A percentile compares a stretch with the other conserved stretches of the same genome.
Evolutionary conservation across 2,113 vertebrate species (phyloP).

Genomic region (Phoenicopterus ruber): DNA sequence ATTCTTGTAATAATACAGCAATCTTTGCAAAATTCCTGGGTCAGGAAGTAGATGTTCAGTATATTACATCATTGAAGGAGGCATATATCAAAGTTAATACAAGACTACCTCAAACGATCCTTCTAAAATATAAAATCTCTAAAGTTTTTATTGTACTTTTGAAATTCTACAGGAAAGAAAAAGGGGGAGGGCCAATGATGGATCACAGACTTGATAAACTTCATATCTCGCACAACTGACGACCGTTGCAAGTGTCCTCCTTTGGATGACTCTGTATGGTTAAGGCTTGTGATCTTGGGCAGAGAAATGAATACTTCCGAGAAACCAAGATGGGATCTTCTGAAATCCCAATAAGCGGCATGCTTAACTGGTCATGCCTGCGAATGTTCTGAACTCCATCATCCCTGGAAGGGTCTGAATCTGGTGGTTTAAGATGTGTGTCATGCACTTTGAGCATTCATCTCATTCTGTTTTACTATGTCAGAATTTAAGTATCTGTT

Average conservation of each 20-base stretch:
- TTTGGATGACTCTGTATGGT: background rate
- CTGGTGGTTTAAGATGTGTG: background rate
- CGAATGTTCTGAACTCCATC: background rate
- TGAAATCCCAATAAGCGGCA: background rate
- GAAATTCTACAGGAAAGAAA: background rate
- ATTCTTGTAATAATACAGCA: conserved; percentile 55
- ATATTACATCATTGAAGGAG: conserved; percentile 59
- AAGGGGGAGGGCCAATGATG: background rate
- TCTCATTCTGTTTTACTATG: background rate
- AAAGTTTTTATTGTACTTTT: background rate
- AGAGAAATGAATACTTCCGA: background rate
- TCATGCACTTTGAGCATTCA: background rate
- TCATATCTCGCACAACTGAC: background rate
- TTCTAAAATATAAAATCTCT: conserved; percentile 24
- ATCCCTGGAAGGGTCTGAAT: background rate
- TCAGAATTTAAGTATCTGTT: background rate
- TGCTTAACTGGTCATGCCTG: background rate
- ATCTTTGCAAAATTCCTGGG: conserved; percentile 52
- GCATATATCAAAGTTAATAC: background rate
- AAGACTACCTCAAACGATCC: conserved; percentile 33
- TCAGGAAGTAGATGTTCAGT: conserved; percentile 49
- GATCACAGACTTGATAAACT: background rate
- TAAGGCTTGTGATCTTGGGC: background rate
- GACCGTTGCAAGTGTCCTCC: background rate
- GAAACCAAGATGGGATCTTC: background rate